phyloP scores from a whole-genome alignment of 2,113 vertebrate genomes.

The Azemiops feae region DNA sequence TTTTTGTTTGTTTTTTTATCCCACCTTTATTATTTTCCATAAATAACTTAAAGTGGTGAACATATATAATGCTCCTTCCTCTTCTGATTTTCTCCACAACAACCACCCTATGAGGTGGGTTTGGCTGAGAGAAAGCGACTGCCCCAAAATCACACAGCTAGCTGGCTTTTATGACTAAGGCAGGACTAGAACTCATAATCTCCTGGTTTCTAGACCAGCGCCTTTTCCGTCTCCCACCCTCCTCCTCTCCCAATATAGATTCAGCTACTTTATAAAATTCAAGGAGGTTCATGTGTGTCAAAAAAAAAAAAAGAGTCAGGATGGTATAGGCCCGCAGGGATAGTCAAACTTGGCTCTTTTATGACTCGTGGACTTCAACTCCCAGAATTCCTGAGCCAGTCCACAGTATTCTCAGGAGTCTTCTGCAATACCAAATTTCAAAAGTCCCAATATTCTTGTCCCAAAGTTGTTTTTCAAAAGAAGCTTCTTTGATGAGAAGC shows the following conservation, averaged over 20 bases:
- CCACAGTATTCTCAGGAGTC: neutral
- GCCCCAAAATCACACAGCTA: neutral
- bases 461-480: too few species aligned
- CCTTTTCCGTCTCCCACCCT: neutral
- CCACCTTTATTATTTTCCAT: neutral
- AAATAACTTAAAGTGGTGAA: neutral
- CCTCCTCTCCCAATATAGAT: neutral
- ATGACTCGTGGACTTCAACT: too few species aligned
- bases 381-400: too few species aligned
- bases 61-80: neutral
- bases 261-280: neutral
- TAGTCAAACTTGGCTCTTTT: too few species aligned
- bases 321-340: neutral
- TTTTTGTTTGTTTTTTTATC: neutral
- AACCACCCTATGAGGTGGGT: neutral
- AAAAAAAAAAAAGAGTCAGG: neutral
- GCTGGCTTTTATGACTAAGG: neutral
- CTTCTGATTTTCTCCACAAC: neutral
- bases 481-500: too few species aligned
- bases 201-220: neutral
- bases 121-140: neutral
- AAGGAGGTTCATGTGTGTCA: neutral
- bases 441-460: neutral
- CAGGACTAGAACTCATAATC: neutral
- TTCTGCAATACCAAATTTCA: neutral